These are phyloP conservation scores for Acanthosepion pharaonis DNA, from an alignment of 2,888 invertebrate species.

Conservation along the genomic window DNA sequence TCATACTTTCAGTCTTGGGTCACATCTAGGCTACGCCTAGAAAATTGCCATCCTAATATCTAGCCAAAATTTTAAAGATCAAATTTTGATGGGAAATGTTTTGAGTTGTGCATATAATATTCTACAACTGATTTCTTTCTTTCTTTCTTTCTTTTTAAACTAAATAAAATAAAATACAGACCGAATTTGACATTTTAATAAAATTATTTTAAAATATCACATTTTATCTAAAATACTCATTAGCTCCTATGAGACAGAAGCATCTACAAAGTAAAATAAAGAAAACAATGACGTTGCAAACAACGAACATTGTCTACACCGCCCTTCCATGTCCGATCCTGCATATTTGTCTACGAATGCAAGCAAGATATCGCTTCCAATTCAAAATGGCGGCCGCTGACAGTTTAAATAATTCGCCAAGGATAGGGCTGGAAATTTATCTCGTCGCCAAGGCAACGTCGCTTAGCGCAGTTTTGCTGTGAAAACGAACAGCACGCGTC, in stretches of 20 bases:
- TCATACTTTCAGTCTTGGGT: too few species aligned
- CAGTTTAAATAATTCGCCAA: not conserved
- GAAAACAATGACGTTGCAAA: not conserved
- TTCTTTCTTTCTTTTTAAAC: too few species aligned
- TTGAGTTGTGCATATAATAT: too few species aligned
- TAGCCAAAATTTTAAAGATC: too few species aligned
- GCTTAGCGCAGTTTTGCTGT: not conserved
- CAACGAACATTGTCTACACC: not conserved
- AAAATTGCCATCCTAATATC: too few species aligned
- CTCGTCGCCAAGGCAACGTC: not conserved
- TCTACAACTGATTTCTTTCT: too few species aligned
- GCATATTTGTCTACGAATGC: not conserved
- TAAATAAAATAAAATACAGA: too few species aligned
- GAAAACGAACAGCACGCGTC: not conserved
- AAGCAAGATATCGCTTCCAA: not conserved
- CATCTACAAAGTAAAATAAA: not conserved
- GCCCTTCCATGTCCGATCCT: not conserved
- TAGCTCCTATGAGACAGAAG: not conserved
- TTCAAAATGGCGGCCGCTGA: not conserved
- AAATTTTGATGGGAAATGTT: too few species aligned
- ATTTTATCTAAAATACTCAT: too few species aligned
- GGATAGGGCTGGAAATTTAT: not conserved
- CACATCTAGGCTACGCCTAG: too few species aligned
- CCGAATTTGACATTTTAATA: too few species aligned
- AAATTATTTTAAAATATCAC: too few species aligned